Conservation (phyloP, 2,113 vertebrate species). For the Taxidea taxus region DNA sequence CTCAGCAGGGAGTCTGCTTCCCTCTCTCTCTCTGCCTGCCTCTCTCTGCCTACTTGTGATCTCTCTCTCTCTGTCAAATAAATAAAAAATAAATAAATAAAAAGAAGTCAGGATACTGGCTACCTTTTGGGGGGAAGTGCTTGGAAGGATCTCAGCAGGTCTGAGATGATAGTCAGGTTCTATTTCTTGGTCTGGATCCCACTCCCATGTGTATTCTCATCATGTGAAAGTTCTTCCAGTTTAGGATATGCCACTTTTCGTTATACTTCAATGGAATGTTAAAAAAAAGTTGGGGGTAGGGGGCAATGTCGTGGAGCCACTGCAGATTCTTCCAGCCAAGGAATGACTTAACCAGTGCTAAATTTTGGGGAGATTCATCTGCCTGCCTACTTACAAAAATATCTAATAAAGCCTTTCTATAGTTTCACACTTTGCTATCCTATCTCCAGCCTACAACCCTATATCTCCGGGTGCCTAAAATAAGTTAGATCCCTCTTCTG, state of each 20-base stretch:
- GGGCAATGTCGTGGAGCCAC: background rate
- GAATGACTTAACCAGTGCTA: background rate
- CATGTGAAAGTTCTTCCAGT: background rate
- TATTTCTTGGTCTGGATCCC: background rate
- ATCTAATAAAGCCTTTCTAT: background rate
- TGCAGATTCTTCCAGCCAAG: background rate
- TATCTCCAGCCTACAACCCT: background rate
- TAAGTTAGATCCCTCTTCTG: background rate
- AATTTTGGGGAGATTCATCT: background rate
- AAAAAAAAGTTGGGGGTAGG: background rate
- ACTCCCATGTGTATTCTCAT: background rate
- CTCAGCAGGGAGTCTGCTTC: too few species aligned
- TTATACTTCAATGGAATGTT: background rate
- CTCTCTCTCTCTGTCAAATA: too few species aligned
- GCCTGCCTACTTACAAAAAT: background rate
- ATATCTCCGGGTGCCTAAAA: background rate
- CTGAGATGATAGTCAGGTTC: background rate
- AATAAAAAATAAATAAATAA: too few species aligned
- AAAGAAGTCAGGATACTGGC: background rate
- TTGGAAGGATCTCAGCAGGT: background rate
- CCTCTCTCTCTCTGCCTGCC: too few species aligned
- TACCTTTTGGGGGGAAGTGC: background rate
- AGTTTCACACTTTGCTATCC: background rate
- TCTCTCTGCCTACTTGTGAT: too few species aligned
- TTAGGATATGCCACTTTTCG: background rate